Conservation (phyloP, 1,140 invertebrate species). For the Caenorhabditis elegans region DNA sequence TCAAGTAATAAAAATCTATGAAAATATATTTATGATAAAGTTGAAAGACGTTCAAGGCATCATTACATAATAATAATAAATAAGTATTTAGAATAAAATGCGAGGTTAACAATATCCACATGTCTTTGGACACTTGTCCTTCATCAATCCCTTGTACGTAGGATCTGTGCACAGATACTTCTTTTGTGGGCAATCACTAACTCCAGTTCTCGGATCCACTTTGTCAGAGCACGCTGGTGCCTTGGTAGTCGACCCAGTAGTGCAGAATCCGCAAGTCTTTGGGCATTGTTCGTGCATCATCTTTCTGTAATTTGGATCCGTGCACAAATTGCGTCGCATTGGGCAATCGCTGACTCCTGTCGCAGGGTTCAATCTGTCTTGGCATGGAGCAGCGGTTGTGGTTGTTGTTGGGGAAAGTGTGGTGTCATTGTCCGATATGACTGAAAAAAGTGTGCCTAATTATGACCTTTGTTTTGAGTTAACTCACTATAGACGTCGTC, state of each 20-base stretch:
- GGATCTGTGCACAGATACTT: slow-evolving; percentile 4
- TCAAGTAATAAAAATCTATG: too few relatives aligned
- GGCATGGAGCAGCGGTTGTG: background rate
- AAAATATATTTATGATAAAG: too few relatives aligned
- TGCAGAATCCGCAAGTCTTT: background rate
- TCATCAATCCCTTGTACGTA: slow-evolving; percentile 8
- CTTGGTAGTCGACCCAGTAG: background rate
- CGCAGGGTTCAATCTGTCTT: background rate
- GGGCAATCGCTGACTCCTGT: background rate
- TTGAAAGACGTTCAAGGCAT: background rate
- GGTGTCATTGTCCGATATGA: too few relatives aligned
- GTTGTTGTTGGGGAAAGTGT: background rate
- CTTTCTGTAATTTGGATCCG: background rate
- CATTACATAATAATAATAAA: background rate
- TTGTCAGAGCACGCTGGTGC: background rate
- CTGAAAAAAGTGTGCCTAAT: too few relatives aligned
- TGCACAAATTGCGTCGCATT: background rate
- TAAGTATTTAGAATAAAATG: too few relatives aligned
- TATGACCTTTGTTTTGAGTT: too few relatives aligned
- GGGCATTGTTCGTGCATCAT: background rate
- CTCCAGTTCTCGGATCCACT: background rate
- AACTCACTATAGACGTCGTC: too few relatives aligned
- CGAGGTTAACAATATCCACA: slow-evolving; percentile 10
- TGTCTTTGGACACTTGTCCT: background rate
- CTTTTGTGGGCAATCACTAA: background rate